These are phyloP conservation scores for Zaprionus inermis DNA, from an alignment of 1,140 invertebrate genomes.

Conservation along the genomic window DNA sequence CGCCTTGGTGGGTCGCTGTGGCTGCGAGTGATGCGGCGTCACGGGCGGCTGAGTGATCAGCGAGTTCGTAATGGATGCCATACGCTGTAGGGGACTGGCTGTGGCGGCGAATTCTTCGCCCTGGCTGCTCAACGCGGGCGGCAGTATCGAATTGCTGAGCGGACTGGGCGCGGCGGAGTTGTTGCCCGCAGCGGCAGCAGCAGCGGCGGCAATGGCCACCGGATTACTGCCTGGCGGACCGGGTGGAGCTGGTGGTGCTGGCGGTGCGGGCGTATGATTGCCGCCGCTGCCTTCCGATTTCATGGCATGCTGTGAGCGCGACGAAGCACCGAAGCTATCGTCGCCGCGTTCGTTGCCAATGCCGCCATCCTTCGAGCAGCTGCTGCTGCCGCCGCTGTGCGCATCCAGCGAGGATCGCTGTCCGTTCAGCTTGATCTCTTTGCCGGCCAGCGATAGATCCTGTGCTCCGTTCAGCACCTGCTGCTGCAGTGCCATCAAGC, in stretches of 20 bases:
- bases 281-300: background rate
- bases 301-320: background rate
- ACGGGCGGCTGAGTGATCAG: conserved; percentile 95
- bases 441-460: conserved; percentile 93
- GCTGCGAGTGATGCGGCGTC: conserved; percentile 91
- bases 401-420: conserved; percentile 84
- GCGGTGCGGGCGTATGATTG: conserved; percentile 88
- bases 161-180: conserved; percentile 88
- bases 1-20: conserved; percentile 95
- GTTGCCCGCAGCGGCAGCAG: conserved; percentile 22
- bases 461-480: conserved; percentile 89
- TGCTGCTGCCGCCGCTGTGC: conserved; percentile 41
- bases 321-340: conserved; percentile 7
- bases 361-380: conserved; percentile 69
- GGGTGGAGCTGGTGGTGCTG: conserved; percentile 84
- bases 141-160: conserved; percentile 92
- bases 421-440: conserved; percentile 87
- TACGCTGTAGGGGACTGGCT: conserved; percentile 96
- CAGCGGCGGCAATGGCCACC: background rate
- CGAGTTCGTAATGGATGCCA: conserved; percentile 99
- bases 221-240: conserved; percentile 46
- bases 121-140: conserved; percentile 88
- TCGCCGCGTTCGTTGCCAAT: conserved; percentile 47
- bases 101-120: conserved; percentile 92
- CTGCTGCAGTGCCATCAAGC: conserved; percentile 90